Base-by-base conservation (phyloP, 2,113 vertebrate genomes). In the Catagonus wagneri region DNA sequence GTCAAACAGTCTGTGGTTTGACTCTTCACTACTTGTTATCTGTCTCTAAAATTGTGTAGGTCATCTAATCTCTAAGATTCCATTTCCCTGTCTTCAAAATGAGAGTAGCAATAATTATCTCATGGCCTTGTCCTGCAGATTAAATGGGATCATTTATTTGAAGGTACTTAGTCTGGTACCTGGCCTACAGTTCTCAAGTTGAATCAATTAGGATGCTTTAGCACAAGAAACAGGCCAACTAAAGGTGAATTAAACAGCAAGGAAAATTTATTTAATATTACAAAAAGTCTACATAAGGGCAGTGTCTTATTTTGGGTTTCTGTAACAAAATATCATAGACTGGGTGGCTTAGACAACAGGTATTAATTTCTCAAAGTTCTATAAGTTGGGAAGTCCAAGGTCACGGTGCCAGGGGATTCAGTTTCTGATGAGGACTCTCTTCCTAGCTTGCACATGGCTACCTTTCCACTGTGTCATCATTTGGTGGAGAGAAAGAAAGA, bases 51-150 rank as follows among this genome's bases (percentile, higher is more conserved):
- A 54, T 92, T 93, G 29, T 12, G 25, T 52, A 87, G 75, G 71
- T 95, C 66, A 92, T 74, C 19, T 87, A 92, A 92, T 36, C 65
- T 66, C 60, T 36, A 66, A 90, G 29, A 15, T 91, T 90, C 86
- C 88, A 50, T 92, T 93, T 96, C 29, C 72, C 96, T 87, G 75
- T 95, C 58, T 92, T 96, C 63, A 75, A 90, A 97, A 76, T 88
- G 66, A 87, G 17, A 71, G 88, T 32, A 80, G 20, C 25, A 81
- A 78, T 96, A 94, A 96, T 96, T 97, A 96, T 87, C 12, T 39
- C 17, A 44, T 83, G 84, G n/a, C 60, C 71, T 78, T 95, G 56
- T 78, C 83, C 88, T 74, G 0, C 17, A 83, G 56, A 90, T 81
- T 95, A 95, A 96, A 89, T 94, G 14, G 8, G n/a, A 89, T 89